These are phyloP conservation scores for Alfaro cultratus DNA, from an alignment of 2,797 vertebrate species.

Conservation along the genomic window DNA sequence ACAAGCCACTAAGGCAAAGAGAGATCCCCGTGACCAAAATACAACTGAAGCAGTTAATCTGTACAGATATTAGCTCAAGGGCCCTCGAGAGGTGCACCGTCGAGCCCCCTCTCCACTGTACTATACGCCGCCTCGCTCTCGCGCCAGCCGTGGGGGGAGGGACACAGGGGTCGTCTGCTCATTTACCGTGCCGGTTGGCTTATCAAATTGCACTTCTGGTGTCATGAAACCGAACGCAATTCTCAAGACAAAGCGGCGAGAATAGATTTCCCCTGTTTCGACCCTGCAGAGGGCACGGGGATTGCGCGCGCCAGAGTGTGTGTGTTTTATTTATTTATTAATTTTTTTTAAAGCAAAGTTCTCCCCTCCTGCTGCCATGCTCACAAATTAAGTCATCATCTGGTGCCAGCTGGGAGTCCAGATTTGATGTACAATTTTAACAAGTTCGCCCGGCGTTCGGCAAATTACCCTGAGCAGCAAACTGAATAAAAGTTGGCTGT, in stretches of 20 bases:
- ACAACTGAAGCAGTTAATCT: slow-evolving; percentile 85
- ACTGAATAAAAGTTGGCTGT: slow-evolving; percentile 74
- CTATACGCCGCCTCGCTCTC: slow-evolving; percentile 65
- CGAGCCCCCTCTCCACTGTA: slow-evolving; percentile 72
- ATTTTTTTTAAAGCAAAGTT: slow-evolving; percentile 18
- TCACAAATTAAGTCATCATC: slow-evolving; percentile 59
- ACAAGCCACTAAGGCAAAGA: slow-evolving; percentile 75
- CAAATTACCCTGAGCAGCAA: slow-evolving; percentile 70
- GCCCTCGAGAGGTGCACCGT: slow-evolving; percentile 75
- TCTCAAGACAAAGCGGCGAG: slow-evolving; percentile 60
- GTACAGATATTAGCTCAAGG: slow-evolving; percentile 83
- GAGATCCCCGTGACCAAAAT: slow-evolving; percentile 80
- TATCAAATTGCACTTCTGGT: slow-evolving; percentile 70
- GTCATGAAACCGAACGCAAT: slow-evolving; percentile 62
- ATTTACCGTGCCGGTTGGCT: slow-evolving; percentile 70
- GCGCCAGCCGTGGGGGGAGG: slow-evolving; percentile 62
- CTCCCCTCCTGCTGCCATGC: slow-evolving; percentile 30
- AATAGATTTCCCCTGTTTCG: slow-evolving; percentile 64
- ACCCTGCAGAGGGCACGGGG: slow-evolving; percentile 25
- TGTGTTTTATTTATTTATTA: too few species aligned
- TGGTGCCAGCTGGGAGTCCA: slow-evolving; percentile 71
- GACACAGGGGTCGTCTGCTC: slow-evolving; percentile 72
- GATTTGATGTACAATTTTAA: slow-evolving; percentile 76
- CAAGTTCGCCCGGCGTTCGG: slow-evolving; percentile 56
- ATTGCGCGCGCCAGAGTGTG: slow-evolving; percentile 9